Conservation (phyloP, 1,140 invertebrate genomes). For the Cotesia glomerata region DNA sequence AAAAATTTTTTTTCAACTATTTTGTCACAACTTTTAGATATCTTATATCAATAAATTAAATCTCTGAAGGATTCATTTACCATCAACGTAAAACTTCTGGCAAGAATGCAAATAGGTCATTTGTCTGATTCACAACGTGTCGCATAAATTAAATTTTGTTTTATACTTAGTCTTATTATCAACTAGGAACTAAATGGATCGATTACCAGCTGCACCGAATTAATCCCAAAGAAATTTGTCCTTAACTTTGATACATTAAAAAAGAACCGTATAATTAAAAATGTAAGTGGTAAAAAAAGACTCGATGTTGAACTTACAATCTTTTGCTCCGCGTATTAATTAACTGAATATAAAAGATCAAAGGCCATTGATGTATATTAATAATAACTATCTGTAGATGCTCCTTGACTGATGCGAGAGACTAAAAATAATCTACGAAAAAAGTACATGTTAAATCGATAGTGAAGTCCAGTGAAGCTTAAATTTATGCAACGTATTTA, state of each 20-base stretch:
- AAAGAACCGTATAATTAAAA: no score
- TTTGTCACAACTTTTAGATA: no score
- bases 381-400: neutral
- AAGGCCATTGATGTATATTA: neutral
- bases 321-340: neutral
- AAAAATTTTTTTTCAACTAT: no score
- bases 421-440: neutral
- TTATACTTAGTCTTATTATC: no score
- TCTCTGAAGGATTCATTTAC: neutral
- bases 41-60: neutral
- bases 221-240: no score
- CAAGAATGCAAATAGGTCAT: neutral
- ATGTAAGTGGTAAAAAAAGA: neutral
- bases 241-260: no score
- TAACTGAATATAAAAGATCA: neutral
- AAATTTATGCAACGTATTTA: neutral
- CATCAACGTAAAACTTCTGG: neutral
- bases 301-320: slow-evolving; percentile 4
- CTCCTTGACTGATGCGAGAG: neutral
- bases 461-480: neutral
- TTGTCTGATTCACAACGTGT: no score
- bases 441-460: neutral
- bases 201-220: no score
- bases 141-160: no score
- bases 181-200: no score